These are phyloP conservation scores for Eremophila alpestris DNA, from an alignment of 2,797 vertebrate species.

Conservation along the genomic window DNA sequence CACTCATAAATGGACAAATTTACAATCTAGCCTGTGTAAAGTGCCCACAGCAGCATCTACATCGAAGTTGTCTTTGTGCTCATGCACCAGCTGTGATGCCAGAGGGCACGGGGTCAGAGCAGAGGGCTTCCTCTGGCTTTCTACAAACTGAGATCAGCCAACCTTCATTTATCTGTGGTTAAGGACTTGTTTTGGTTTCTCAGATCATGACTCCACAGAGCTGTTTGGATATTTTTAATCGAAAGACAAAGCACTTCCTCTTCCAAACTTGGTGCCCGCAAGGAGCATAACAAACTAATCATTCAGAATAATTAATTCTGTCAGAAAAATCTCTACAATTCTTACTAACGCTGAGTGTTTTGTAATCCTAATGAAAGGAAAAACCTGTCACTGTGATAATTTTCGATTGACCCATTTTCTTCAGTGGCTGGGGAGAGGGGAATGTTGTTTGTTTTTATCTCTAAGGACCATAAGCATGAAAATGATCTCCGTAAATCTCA, in stretches of 20 bases:
- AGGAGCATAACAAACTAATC: conserved; percentile 66
- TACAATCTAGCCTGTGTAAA: conserved; percentile 74
- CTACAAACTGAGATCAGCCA: conserved; percentile 42
- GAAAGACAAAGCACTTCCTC: conserved; percentile 73
- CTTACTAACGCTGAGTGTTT: conserved; percentile 39
- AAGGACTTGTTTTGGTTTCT: conserved; percentile 71
- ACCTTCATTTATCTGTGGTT: conserved; percentile 64
- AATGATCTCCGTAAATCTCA: conserved; percentile 24
- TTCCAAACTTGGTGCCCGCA: conserved; percentile 59
- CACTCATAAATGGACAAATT: conserved; percentile 75
- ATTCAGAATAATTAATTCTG: conserved; percentile 71
- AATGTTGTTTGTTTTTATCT: conserved; percentile 30
- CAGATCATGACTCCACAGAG: conserved; percentile 68
- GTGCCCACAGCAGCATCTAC: conserved; percentile 64
- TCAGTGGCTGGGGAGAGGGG: not conserved
- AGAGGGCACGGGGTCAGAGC: conserved; percentile 58
- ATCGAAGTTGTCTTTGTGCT: conserved; percentile 68
- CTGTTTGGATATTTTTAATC: conserved; percentile 73
- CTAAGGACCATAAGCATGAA: not conserved
- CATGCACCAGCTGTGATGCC: conserved; percentile 74
- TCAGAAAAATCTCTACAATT: conserved; percentile 70
- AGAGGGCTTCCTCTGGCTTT: conserved; percentile 58
- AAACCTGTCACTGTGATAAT: conserved; percentile 52
- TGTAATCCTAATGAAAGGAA: conserved; percentile 62
- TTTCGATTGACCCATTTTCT: conserved; percentile 64